phyloP scores from a whole-genome alignment of 2,888 invertebrate species.

The Plebejus melissa region DNA sequence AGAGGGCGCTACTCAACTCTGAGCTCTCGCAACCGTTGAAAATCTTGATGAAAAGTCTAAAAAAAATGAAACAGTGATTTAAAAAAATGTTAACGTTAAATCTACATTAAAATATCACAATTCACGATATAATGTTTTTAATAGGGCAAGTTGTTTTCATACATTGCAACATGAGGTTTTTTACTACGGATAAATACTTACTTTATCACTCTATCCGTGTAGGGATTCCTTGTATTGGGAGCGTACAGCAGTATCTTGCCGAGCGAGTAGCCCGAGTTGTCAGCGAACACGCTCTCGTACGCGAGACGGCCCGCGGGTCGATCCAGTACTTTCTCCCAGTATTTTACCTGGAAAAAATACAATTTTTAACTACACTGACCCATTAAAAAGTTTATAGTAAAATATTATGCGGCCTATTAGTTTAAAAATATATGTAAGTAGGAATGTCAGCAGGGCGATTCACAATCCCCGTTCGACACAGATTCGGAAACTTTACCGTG shows the following conservation, averaged over 20 bases:
- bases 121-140: no score
- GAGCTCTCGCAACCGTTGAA: constrained; percentile 63
- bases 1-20: constrained; percentile 57
- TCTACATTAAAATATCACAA: no score
- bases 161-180: no score
- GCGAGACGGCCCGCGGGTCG: constrained; percentile 90
- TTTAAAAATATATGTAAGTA: no score
- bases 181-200: constrained; percentile 43
- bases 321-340: constrained; percentile 92
- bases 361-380: background rate
- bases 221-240: constrained; percentile 86
- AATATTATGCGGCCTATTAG: no score
- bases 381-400: no score
- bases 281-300: constrained; percentile 88
- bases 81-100: no score
- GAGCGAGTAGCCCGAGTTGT: constrained; percentile 82
- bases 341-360: constrained; percentile 81
- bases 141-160: background rate
- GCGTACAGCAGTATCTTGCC: constrained; percentile 90
- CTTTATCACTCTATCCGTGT: constrained; percentile 87
- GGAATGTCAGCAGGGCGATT: no score
- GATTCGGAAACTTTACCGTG: no score
- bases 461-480: no score
- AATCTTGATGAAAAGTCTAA: constrained; percentile 69
- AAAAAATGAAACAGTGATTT: constrained; percentile 18